Evolutionary conservation across 2,113 vertebrate genomes (phyloP), one percentile per base, ranked within the genome.

Genomic region (Bombycilla garrulus): DNA sequence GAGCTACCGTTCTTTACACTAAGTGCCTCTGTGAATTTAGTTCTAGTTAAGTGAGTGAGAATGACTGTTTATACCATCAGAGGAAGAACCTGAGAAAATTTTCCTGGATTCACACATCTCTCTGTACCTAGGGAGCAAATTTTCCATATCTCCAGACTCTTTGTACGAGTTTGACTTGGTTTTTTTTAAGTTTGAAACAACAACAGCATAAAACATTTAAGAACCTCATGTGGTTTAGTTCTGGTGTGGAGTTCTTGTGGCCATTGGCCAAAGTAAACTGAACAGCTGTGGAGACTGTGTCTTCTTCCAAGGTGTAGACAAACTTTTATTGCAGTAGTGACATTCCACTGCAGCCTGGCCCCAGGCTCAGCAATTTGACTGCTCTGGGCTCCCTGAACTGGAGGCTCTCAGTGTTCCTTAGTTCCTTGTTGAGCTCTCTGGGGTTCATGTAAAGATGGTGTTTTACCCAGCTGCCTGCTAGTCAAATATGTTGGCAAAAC

Each of bases 51-150:
- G n/a, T 91, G 81, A 93, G 80, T 95, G 93, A 96, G 94, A 95
- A 72, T 92, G 91, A 71, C 95, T 97, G 96, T 90, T 97, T 92
- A 96, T 97, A 82, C 83, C 86, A 96, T 97, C 87, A 97, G 70
- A 92, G 86, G 94, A 80, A 82, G 42, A 94, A 95, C 86, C 80
- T 86, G 93, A 97, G 86, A 92, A 95, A 92, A 93, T 94, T 94
- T 90, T 94, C 82, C 91, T 96, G 92, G 85, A 94, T 95, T 94
- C 78, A 56, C 54, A 78, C 5, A 5, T 73, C 80, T 91, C 92
- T 96, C 65, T 90, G 20, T 90, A 96, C 65, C 81, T 86, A 78
- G 73, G 82, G 77, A 93, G 62, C 65, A 86, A 76, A 94, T 97
- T 97, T 97, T 94, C 93, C 53, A 0, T 92, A 44, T 96, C 73